Percentiles rank a stretch among this genome's conserved stretches.
phyloP scores from a whole-genome alignment of 1,140 invertebrate genomes.

The Campoletis sonorensis region DNA sequence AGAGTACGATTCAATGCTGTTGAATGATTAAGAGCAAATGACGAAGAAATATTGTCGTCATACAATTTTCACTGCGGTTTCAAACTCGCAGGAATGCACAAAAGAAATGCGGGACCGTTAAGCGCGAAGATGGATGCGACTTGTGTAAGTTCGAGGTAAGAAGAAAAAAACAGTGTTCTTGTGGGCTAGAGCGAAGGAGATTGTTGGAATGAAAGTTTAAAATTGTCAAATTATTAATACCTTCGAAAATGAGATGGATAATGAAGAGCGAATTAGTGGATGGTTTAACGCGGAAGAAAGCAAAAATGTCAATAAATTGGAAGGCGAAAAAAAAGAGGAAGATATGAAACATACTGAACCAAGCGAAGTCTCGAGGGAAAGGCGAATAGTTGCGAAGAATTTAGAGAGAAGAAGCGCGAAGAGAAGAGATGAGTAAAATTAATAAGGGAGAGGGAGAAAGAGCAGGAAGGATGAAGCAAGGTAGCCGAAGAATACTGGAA shows the following conservation, averaged over 20 bases:
- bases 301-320: background rate
- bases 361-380: background rate
- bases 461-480: constrained; percentile 59
- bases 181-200: too few relatives aligned
- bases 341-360: background rate
- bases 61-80: constrained; percentile 35
- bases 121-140: constrained; percentile 47
- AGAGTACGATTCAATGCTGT: background rate
- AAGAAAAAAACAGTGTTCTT: too few relatives aligned
- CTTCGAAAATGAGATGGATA: too few relatives aligned
- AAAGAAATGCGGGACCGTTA: constrained; percentile 49
- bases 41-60: constrained; percentile 33
- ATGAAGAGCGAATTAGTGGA: too few relatives aligned
- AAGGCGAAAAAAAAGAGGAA: constrained; percentile 44
- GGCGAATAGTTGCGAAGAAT: constrained; percentile 4
- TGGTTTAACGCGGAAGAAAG: too few relatives aligned
- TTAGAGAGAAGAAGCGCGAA: constrained; percentile 36
- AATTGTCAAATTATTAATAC: too few relatives aligned
- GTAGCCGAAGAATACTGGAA: constrained; percentile 72
- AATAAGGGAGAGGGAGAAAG: constrained; percentile 45
- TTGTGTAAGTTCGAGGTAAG: background rate
- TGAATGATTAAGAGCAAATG: background rate
- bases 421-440: constrained; percentile 16
- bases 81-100: constrained; percentile 49
- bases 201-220: too few relatives aligned